Base-by-base conservation (phyloP, 2,797 vertebrate genomes). In the Syndactyla subalaris region DNA sequence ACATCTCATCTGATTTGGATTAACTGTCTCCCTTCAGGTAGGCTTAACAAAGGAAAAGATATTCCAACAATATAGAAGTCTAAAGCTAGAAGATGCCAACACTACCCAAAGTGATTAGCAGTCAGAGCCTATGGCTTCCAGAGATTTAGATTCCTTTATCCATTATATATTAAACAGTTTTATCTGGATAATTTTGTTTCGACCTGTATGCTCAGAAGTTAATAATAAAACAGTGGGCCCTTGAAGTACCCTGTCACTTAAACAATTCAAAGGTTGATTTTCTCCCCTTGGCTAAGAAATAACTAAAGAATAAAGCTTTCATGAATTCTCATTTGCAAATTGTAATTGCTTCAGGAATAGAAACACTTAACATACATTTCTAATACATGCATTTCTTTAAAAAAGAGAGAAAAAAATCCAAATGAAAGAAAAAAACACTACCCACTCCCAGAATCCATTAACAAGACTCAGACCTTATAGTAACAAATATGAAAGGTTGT, bases 91-190 rank as follows among this genome's bases (percentile, higher is more conserved):
- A 61, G 54, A 57, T 65, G 16, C 12, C 73, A 55, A 52, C 26
- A 12, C 21, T 30, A 61, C 27, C 8, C 30, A 6, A 68, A 67
- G 41, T 67, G 63, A 81, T 89, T 82, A 91, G 14, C 43, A 91
- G 27, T 52, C 39, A 86, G 36, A 90, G 17, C 14, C 39, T 71
- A 55, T 49, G 23, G 29, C 19, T 91, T 29, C 19, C 65, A 91
- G 72, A 91, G 72, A 68, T 85, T 93, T 77, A 54, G 26, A 77
- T 57, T 85, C 22, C 41, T 92, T 77, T 85, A 93, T 92, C 72
- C 70, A 85, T 80, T 92, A 83, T 80, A 92, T 89, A 92, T 95
- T 92, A 82, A 96, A 93, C 36, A 76, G 17, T 65, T 93, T 91
- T 85, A 77, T 68, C 49, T 67, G 14, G 32, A 52, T 85, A 90